Base-by-base conservation (phyloP, 2,797 vertebrate genomes). In the Heterohyrax brucei region DNA sequence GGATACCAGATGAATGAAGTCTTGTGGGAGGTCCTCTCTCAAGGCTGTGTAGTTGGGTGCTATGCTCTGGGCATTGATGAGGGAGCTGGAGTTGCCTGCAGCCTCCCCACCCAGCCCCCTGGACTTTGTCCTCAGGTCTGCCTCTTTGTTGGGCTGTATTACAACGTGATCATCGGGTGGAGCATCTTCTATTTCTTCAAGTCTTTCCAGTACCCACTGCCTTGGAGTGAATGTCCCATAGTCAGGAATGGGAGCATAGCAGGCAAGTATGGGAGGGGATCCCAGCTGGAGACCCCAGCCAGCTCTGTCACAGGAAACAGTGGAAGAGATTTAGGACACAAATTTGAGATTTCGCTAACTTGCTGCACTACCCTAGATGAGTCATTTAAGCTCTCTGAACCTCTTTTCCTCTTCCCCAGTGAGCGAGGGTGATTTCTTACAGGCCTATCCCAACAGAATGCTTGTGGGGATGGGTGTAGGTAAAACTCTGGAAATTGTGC, bases 151-250 rank as follows among this genome's bases (percentile, higher is more conserved):
- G 99, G 99, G 12, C 99, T 99, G 88, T 99, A 99, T 94, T 99
- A 99, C 97, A 99, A 99, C 0, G 99, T 99, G 96, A 99, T 99
- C 98, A 99, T 99, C 0, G 99, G 99, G 73, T 99, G 99, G 99
- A 99, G 99, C 98, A 99, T 99, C 98, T 99, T 99, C 96, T 99
- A 99, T 97, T 99, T 99, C 98, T 99, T 99, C 97, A 98, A 99
- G 98, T 99, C 99, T 59, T 99, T 99, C 98, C 99, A 99, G 98
- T 99, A 99, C 96, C 99, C 99, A 4, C 98, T 99, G 92, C 99
- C 99, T 88, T 99, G 99, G 99, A 99, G 99, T 5, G 99, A 99
- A 93, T 99, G 99, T 81, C 99, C 99, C 91, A 96, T 99, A 7
- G 78, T 98, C 93, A 99, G 88, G 95, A 99, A 99, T 2, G 99